Evolutionary conservation across 2,113 vertebrate genomes (phyloP).

Genomic region (Burhinus bistriatus): DNA sequence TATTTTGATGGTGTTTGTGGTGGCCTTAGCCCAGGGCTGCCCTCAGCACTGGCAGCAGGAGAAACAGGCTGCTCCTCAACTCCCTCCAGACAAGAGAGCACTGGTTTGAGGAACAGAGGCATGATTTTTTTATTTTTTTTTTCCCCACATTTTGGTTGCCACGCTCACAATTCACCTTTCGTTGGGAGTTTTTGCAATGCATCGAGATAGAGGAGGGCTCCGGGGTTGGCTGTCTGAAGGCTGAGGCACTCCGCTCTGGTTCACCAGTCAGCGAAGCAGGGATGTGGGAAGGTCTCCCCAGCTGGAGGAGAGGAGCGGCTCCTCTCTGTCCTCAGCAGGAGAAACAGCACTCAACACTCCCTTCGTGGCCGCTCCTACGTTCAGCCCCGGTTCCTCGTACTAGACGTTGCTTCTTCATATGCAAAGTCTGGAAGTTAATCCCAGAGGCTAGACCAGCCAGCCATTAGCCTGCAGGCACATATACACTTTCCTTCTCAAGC

Average conservation of each 20-base stretch:
- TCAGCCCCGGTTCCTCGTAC: background rate
- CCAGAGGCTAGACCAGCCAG: background rate
- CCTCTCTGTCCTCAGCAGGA: background rate
- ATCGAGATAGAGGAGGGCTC: background rate
- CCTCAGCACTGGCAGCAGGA: background rate
- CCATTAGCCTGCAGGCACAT: background rate
- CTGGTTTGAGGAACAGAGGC: background rate
- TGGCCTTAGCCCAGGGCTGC: background rate
- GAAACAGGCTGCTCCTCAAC: background rate
- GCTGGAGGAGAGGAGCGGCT: background rate
- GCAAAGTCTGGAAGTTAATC: background rate
- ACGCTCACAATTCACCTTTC: background rate
- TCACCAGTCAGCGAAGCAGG: accelerated
- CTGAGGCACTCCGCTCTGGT: background rate
- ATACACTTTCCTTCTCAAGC: background rate
- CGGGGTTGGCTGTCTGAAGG: background rate
- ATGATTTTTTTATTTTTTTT: background rate
- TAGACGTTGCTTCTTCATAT: background rate
- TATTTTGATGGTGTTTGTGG: background rate
- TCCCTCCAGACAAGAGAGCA: background rate
- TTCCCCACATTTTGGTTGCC: background rate
- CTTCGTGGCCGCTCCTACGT: accelerated
- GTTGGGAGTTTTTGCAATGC: background rate
- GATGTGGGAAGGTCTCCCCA: background rate
- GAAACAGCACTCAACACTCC: background rate